These are phyloP conservation scores for Caenorhabditis sp. DNA, from an alignment of 2,888 invertebrate species.

Conservation along the genomic window DNA sequence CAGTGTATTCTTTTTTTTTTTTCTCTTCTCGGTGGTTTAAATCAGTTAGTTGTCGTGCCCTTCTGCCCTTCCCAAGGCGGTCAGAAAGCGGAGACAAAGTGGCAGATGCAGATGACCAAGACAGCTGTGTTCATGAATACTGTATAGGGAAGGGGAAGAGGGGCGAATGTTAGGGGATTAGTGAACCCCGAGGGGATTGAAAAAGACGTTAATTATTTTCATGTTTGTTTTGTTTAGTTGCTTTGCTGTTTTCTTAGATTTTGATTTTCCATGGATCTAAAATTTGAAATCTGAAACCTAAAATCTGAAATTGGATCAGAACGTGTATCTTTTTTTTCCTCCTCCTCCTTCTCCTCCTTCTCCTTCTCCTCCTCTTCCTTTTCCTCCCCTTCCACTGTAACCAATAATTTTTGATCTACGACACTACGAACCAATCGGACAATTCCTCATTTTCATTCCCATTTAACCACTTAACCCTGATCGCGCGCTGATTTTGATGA, in stretches of 20 bases:
- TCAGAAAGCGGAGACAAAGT: no score
- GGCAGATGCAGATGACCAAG: no score
- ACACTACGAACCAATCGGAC: no score
- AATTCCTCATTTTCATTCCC: conserved; percentile 15
- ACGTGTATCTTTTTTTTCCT: no score
- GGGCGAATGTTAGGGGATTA: conserved; percentile 33
- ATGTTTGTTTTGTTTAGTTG: conserved; percentile 18
- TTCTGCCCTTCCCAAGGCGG: no score
- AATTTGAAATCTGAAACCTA: no score
- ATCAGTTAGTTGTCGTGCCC: neutral
- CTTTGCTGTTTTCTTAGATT: neutral
- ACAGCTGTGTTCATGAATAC: conserved; percentile 60
- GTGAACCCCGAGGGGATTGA: conserved; percentile 55
- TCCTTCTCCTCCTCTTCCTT: neutral
- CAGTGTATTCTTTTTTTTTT: neutral
- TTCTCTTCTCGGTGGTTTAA: neutral
- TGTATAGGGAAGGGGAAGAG: no score
- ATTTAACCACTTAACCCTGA: conserved; percentile 59
- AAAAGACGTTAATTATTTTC: conserved; percentile 45
- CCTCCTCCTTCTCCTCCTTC: neutral
- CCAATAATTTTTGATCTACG: no score
- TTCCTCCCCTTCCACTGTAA: neutral
- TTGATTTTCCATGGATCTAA: conserved; percentile 5
- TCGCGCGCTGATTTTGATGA: conserved; percentile 57
- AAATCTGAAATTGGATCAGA: no score